Base-by-base conservation (phyloP, 2,113 vertebrate species). In the Leptodactylus fuscus region DNA sequence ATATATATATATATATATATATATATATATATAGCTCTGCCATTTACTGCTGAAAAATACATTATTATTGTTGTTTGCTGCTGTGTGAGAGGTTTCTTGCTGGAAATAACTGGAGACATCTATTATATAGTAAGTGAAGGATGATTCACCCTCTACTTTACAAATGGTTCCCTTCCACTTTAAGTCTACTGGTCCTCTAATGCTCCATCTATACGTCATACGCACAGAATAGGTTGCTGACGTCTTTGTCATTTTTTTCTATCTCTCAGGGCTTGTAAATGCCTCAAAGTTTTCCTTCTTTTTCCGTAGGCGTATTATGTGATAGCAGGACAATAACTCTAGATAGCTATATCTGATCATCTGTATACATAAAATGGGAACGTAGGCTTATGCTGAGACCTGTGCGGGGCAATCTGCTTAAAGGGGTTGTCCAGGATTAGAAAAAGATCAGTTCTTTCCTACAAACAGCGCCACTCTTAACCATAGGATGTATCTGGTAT, bases 1-100 rank as follows among this genome's bases (percentile, higher is more conserved):
- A n/a, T n/a, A n/a, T n/a, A n/a, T n/a, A n/a, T n/a, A n/a, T n/a
- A n/a, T n/a, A n/a, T n/a, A n/a, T n/a, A n/a, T n/a, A n/a, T n/a
- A n/a, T n/a, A n/a, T n/a, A n/a, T 78, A 85, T 79, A 79, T 85
- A 70, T 85, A 85, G 48, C 69, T 53, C 41, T 51, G 29, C 55
- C 55, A 44, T n/a, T 75, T 41, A 65, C 44, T 36, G 15, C 41
- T 22, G 62, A 55, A 69, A 67, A 29, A 46, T 29, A 67, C 10
- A 9, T 53, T 65, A 53, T 27, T 53, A 78, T 85, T 85, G 4
- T 67, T 85, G 44, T 67, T 7, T 85, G 36, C 29, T 24, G 44
- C 69, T 65, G 3, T 67, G 15, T 55, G 67, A 16, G 58, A 53
- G 73, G 74, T 34, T 84, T 65, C n/a, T 36, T 58, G 51, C 70